These are phyloP conservation scores for Epinephelus awoara DNA, from an alignment of 2,797 vertebrate species.

Conservation along the genomic window DNA sequence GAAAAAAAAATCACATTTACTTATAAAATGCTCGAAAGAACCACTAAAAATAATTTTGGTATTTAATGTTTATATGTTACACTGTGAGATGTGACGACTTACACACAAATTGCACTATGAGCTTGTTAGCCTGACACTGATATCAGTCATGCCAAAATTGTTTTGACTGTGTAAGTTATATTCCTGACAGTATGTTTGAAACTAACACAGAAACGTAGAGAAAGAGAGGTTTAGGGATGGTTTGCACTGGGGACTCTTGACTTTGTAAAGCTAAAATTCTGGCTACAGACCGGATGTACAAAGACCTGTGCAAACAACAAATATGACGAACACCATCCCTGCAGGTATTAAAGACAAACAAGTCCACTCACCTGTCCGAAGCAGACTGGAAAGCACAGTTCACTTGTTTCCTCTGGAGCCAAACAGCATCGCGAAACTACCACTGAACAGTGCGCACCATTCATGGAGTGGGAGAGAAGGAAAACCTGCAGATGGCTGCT, in stretches of 20 bases:
- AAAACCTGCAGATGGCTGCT: background rate
- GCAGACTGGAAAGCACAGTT: background rate
- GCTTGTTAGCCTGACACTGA: background rate
- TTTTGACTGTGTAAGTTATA: background rate
- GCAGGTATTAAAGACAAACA: background rate
- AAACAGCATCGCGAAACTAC: background rate
- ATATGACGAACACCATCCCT: background rate
- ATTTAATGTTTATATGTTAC: background rate
- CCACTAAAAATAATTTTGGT: background rate
- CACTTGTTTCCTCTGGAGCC: constrained; percentile 34
- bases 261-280: background rate
- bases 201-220: background rate
- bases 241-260: background rate
- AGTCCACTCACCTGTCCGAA: constrained; percentile 43
- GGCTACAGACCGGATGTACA: background rate
- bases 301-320: background rate
- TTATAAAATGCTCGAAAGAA: background rate
- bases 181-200: background rate
- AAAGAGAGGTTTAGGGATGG: background rate
- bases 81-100: background rate
- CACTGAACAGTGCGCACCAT: constrained; percentile 7
- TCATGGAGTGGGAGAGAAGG: background rate
- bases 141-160: background rate
- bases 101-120: background rate
- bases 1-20: background rate